phyloP scores from a whole-genome alignment of 2,888 invertebrate species.

The Heteromurus nitidus region DNA sequence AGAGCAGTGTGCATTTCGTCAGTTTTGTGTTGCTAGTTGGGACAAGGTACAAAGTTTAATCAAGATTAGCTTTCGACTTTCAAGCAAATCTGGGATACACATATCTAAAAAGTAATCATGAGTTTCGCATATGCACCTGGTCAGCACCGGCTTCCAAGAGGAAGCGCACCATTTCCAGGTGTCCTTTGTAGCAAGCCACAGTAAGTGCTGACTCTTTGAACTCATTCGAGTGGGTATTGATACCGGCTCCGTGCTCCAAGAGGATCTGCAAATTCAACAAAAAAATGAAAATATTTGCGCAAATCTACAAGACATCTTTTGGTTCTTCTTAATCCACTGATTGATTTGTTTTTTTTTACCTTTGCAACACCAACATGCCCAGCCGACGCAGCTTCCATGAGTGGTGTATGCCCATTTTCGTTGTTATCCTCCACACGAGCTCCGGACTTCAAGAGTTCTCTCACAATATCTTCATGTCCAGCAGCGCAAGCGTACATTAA shows the following conservation, averaged over 20 bases:
- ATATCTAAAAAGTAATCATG: too few relatives aligned
- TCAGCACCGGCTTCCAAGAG: slow-evolving; percentile 96
- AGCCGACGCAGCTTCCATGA: slow-evolving; percentile 99
- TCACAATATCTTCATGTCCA: slow-evolving; percentile 94
- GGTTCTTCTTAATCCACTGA: neutral
- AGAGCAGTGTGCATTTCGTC: slow-evolving; percentile 99
- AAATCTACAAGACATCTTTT: too few relatives aligned
- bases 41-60: neutral
- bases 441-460: slow-evolving; percentile 89
- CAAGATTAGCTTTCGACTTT: too few relatives aligned
- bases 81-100: too few relatives aligned
- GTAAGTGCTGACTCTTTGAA: slow-evolving; percentile 99
- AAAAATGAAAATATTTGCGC: too few relatives aligned
- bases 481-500: slow-evolving; percentile 97
- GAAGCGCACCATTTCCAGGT: slow-evolving; percentile 97
- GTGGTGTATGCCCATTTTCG: slow-evolving; percentile 98
- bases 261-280: slow-evolving; percentile 80
- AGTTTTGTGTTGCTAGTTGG: slow-evolving; percentile 94
- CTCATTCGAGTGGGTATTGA: slow-evolving; percentile 99
- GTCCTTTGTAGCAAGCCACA: slow-evolving; percentile 95
- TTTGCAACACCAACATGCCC: slow-evolving; percentile 95
- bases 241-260: slow-evolving; percentile 94
- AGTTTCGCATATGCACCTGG: too few relatives aligned
- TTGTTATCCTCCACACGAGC: slow-evolving; percentile 99
- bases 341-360: too few relatives aligned